Conservation (phyloP, 2,797 vertebrate species). For the Lophius americanus region DNA sequence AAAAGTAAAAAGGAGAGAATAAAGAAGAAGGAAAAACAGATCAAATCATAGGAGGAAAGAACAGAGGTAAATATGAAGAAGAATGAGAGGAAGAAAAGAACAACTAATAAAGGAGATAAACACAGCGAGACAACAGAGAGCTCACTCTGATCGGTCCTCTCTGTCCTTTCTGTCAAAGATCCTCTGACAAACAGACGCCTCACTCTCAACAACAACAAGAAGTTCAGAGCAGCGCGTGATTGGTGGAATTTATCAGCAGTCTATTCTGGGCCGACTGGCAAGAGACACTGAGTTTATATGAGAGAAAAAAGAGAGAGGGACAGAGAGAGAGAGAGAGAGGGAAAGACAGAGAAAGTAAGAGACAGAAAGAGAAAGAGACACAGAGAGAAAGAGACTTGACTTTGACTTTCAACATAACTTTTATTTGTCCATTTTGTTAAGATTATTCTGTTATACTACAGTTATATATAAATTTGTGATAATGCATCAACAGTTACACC, state of each 20-base stretch:
- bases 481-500: too few relatives aligned
- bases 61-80: too few relatives aligned
- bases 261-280: constrained; percentile 28
- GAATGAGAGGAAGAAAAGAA: not conserved
- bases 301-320: not conserved
- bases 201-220: constrained; percentile 41
- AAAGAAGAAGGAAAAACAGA: not conserved
- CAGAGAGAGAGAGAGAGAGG: not conserved
- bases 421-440: too few relatives aligned
- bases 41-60: too few relatives aligned
- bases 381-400: not conserved
- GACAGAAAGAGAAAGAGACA: not conserved
- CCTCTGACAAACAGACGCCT: constrained; percentile 20
- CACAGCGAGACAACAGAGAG: not conserved
- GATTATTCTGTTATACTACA: too few relatives aligned
- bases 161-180: constrained; percentile 18
- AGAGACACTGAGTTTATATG: not conserved
- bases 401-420: too few relatives aligned
- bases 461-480: too few relatives aligned
- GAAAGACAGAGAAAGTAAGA: not conserved
- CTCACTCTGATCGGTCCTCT: constrained; percentile 26
- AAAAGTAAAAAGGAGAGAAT: not conserved
- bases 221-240: constrained; percentile 28
- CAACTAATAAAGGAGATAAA: not conserved
- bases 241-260: constrained; percentile 36